Percentiles rank a stretch among this genome's conserved stretches.
Evolutionary conservation across 2,797 vertebrate genomes (phyloP).

Genomic region (Leucoraja ocellata): DNA sequence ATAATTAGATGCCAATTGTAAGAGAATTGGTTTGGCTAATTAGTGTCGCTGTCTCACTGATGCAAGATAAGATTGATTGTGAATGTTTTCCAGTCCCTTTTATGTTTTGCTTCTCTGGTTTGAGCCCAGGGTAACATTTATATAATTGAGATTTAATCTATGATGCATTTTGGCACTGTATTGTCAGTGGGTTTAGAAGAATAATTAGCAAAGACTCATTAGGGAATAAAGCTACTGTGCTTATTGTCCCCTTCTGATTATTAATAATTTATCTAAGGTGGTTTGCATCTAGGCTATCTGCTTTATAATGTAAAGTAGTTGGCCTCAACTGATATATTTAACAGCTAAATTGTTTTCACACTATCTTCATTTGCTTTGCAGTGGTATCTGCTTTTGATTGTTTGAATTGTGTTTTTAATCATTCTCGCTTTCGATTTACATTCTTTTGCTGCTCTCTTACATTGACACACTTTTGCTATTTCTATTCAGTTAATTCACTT

Average conservation of each 20-base stretch:
- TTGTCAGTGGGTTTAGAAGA: neutral
- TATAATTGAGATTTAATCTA: conserved; percentile 23
- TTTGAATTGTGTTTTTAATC: neutral
- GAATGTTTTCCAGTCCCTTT: neutral
- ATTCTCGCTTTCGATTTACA: too few relatives aligned
- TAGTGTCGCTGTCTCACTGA: neutral
- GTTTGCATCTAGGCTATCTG: neutral
- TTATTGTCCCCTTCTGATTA: neutral
- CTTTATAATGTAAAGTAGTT: neutral
- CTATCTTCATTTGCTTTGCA: neutral
- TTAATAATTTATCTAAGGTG: too few relatives aligned
- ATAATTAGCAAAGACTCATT: neutral
- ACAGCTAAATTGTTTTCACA: neutral
- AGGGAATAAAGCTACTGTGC: neutral
- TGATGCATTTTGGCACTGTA: neutral
- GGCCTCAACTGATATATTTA: neutral
- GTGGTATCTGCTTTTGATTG: neutral
- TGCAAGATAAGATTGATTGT: neutral
- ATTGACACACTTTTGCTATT: too few relatives aligned
- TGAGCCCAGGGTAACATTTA: neutral
- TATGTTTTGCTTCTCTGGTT: neutral
- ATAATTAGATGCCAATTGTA: neutral
- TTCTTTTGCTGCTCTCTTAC: too few relatives aligned
- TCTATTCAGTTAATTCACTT: neutral
- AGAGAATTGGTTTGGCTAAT: conserved; percentile 1